Evolutionary conservation across 2,113 vertebrate species (phyloP).

Genomic region (Sphaerodactylus townsendi): DNA sequence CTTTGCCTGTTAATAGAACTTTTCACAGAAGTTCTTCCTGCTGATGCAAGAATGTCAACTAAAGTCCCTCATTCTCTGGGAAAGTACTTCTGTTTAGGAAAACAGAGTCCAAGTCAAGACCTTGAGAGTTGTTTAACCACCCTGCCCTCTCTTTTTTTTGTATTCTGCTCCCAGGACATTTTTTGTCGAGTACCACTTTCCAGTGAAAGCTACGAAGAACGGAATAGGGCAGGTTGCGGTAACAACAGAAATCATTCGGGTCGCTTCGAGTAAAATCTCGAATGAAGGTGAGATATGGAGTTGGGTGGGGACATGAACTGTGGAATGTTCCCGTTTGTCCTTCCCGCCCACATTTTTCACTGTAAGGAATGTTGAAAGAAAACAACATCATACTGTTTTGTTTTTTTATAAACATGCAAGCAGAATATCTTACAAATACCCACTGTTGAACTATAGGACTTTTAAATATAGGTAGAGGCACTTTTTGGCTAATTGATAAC

Average conservation of each 20-base stretch:
- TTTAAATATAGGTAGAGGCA: neutral
- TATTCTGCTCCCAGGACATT: constrained; percentile 79
- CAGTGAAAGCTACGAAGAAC: constrained; percentile 72
- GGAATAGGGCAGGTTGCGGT: constrained; percentile 57
- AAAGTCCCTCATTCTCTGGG: too few relatives aligned
- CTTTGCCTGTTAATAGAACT: too few relatives aligned
- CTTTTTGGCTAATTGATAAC: neutral
- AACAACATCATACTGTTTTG: neutral
- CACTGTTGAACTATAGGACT: neutral
- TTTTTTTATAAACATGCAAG: neutral
- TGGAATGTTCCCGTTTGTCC: neutral
- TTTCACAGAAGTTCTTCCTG: too few relatives aligned
- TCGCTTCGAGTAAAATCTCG: constrained; percentile 84
- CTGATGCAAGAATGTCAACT: too few relatives aligned
- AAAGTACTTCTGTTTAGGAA: neutral
- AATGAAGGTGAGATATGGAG: constrained; percentile 75
- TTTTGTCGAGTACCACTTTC: constrained; percentile 90
- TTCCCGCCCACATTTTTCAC: neutral
- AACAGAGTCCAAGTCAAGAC: neutral
- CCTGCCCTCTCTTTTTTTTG: neutral
- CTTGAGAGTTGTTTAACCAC: accelerated
- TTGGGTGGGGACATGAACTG: neutral
- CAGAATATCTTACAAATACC: neutral
- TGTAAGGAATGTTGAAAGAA: neutral
- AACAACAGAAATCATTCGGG: constrained; percentile 76